Evolutionary conservation across 2,888 invertebrate genomes (phyloP), one percentile per base, ranked within the genome.

Genomic region (Patella caerulea): DNA sequence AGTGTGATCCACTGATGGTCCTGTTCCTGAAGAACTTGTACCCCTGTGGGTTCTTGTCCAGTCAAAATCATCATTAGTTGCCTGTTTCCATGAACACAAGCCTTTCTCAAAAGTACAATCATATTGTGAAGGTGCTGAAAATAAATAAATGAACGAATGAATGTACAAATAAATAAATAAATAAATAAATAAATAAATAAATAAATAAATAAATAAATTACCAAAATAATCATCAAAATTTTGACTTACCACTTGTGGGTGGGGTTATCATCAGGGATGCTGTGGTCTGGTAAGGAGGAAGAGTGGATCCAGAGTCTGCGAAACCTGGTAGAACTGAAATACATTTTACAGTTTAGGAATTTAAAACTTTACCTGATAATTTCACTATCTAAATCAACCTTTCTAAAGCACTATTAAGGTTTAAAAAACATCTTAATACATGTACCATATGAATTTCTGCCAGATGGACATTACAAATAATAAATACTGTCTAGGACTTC

Each of bases 31-130:
- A 11, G 85, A 80, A 1, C 78, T 71, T 19, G 87, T 90, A 9
- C 34, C 93, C 2, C 89, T 88, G n/a, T 71, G 74, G 12, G 80
- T 78, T 53, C 87, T 76, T 17, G 83, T 85, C 90, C 90, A 90
- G 74, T 87, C 86, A 83, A 87, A 87, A 70, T 86, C 82, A 78
- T 84, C 92, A 77, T 83, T 79, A 69, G 74, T 77, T 52, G 83
- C 84, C 78, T 87, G 87, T 5, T 78, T 81, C 90, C 90, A 90
- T 71, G 84, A 84, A 77, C 90, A 90, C 17, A 88, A 65, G 15
- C 86, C 86, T 15, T 72, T 73, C 76, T 90, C 90, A 88, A 90
- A 90, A 76, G 83, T 84, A 81, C 90, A 90, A 83, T 89, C 88
- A 80, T 85, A 86, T 19, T 69, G 59, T 2, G 85, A 82, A 19